Evolutionary conservation across 2,888 invertebrate genomes (phyloP).

Genomic region (Synergus itoensis): DNA sequence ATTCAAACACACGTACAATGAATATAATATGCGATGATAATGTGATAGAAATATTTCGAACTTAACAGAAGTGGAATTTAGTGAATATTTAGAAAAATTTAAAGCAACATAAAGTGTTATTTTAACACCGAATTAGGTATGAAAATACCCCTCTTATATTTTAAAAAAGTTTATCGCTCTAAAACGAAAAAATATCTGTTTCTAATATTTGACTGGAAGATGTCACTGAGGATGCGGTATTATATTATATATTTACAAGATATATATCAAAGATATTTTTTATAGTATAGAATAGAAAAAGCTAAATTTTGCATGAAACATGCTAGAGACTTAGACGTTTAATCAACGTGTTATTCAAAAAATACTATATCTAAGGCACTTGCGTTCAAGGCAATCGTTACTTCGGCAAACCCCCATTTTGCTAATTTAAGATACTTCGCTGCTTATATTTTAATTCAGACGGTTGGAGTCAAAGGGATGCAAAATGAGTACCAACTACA

Average conservation of each 20-base stretch:
- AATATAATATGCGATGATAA: conserved; percentile 10
- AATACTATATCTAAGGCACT: conserved; percentile 58
- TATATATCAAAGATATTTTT: conserved; percentile 49
- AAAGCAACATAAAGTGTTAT: background rate
- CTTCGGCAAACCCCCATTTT: conserved; percentile 25
- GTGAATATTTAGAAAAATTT: background rate
- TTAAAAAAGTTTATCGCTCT: background rate
- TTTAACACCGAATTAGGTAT: background rate
- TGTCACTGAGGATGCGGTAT: conserved; percentile 5
- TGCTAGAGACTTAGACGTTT: conserved; percentile 44
- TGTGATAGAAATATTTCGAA: conserved; percentile 12
- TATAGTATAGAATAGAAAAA: conserved; percentile 48
- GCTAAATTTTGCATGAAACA: conserved; percentile 49
- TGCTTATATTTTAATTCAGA: background rate
- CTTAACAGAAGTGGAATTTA: background rate
- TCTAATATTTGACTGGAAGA: conserved; percentile 2
- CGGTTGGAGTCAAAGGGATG: background rate
- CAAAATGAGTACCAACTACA: background rate
- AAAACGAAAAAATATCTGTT: too few relatives aligned
- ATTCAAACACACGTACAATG: conserved; percentile 42
- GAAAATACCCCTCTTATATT: background rate
- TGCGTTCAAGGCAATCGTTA: conserved; percentile 52
- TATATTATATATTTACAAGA: conserved; percentile 53
- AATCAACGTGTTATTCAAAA: conserved; percentile 54
- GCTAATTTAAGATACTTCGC: conserved; percentile 11